Percentiles rank a stretch among this genome's conserved stretches.
Conservation (phyloP, 2,797 vertebrate species). For the Macrochelys suwanniensis region DNA sequence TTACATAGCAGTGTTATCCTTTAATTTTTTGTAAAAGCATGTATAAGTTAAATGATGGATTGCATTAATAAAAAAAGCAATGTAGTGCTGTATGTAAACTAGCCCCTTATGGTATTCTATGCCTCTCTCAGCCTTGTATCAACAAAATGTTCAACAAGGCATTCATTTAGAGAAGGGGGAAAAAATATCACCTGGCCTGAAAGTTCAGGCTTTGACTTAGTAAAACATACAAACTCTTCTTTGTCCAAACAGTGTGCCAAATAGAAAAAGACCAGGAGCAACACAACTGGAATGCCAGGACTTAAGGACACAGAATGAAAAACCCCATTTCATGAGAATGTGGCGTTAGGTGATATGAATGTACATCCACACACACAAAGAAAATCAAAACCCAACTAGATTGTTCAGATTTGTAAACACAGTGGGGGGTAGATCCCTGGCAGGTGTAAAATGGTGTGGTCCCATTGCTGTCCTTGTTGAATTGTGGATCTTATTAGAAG, state of each 20-base stretch:
- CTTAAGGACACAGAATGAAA: constrained; percentile 43
- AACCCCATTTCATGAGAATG: constrained; percentile 9
- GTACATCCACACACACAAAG: not conserved
- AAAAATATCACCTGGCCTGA: constrained; percentile 39
- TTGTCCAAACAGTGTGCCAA: constrained; percentile 74
- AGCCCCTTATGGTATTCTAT: constrained; percentile 48
- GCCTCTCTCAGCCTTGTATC: constrained; percentile 53
- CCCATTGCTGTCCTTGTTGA: not conserved
- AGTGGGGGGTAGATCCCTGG: not conserved
- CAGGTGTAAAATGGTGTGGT: not conserved
- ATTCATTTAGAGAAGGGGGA: constrained; percentile 61
- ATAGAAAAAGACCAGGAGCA: constrained; percentile 68
- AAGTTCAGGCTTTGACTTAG: constrained; percentile 58
- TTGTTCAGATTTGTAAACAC: not conserved
- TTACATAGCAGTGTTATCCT: constrained; percentile 49
- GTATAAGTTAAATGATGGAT: constrained; percentile 49
- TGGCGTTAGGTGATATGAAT: not conserved
- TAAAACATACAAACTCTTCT: constrained; percentile 61
- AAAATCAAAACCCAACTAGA: not conserved
- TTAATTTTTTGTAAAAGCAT: constrained; percentile 54
- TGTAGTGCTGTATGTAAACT: constrained; percentile 18
- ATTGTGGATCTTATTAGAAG: not conserved
- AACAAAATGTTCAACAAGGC: constrained; percentile 67
- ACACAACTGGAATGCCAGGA: constrained; percentile 48
- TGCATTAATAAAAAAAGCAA: constrained; percentile 43